Evolutionary conservation across 2,113 vertebrate genomes (phyloP).

Genomic region (Bagarius yarrelli): DNA sequence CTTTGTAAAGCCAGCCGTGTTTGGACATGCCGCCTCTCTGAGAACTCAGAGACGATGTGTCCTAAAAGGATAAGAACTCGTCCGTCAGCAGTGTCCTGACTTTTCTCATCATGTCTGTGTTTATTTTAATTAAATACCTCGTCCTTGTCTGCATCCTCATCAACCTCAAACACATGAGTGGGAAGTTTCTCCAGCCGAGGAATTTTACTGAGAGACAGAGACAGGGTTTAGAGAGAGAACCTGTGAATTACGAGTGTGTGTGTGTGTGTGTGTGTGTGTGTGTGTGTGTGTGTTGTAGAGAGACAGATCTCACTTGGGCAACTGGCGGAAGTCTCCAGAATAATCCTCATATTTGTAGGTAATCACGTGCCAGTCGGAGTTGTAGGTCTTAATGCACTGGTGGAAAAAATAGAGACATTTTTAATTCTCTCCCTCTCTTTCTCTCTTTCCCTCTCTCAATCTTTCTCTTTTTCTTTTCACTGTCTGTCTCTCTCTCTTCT

Average conservation of each 20-base stretch:
- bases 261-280: too few species aligned
- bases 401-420: slow-evolving; percentile 35
- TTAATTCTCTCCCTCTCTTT: too few species aligned
- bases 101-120: background rate
- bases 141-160: slow-evolving; percentile 96
- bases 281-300: background rate
- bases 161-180: slow-evolving; percentile 92
- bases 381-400: slow-evolving; percentile 96
- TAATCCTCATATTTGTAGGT: slow-evolving; percentile 95
- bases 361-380: slow-evolving; percentile 94
- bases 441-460: too few species aligned
- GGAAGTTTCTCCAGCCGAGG: slow-evolving; percentile 86
- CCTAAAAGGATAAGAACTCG: slow-evolving; percentile 66
- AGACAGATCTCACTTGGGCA: slow-evolving; percentile 82
- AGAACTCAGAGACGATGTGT: slow-evolving; percentile 88
- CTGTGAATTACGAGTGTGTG: background rate
- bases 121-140: slow-evolving; percentile 73
- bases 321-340: slow-evolving; percentile 95
- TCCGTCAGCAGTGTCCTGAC: background rate
- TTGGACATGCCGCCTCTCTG: slow-evolving; percentile 95
- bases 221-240: background rate
- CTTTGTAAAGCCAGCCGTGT: slow-evolving; percentile 97
- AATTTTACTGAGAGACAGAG: slow-evolving; percentile 78
- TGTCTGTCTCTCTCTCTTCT: too few species aligned
- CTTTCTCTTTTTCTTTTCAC: too few species aligned